phyloP scores from a whole-genome alignment of 92 coral and sea anemone genomes.

The Nematostella vectensis region DNA sequence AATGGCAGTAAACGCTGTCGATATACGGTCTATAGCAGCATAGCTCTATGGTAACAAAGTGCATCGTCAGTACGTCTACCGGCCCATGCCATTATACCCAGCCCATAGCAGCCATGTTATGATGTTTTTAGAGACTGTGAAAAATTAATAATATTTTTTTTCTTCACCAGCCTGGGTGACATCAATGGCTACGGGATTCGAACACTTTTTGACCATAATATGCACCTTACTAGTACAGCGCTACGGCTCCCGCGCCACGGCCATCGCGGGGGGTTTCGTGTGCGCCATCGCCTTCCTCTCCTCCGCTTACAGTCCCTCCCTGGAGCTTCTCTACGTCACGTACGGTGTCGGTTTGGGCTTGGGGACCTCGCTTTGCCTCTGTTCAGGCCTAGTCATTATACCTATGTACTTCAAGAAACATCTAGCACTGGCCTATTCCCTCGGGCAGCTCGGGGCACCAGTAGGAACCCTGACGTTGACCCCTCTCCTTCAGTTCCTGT shows the following conservation, averaged over 20 bases:
- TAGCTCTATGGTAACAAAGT: too few species aligned
- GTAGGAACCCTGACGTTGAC: slow-evolving; percentile 12
- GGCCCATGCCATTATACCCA: too few species aligned
- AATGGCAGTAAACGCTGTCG: too few species aligned
- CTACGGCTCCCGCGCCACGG: slow-evolving; percentile 8
- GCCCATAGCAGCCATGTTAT: too few species aligned
- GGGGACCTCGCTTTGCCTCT: slow-evolving; percentile 15
- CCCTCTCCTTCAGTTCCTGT: slow-evolving; percentile 3
- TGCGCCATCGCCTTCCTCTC: slow-evolving; percentile 11
- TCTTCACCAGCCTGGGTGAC: slow-evolving; percentile 37
- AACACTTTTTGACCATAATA: slow-evolving; percentile 5
- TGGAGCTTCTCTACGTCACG: slow-evolving; percentile 11
- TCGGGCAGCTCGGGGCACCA: slow-evolving; percentile 22
- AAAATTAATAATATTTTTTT: too few species aligned
- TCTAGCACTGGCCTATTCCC: slow-evolving; percentile 10
- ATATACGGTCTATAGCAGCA: too few species aligned
- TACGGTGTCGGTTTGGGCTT: slow-evolving; percentile 24
- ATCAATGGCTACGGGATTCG: slow-evolving; percentile 6
- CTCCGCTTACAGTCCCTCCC: slow-evolving; percentile 11
- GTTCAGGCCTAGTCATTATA: slow-evolving; percentile 9
- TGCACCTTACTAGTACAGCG: slow-evolving; percentile 15
- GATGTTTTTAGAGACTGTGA: too few species aligned
- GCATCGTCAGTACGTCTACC: too few species aligned
- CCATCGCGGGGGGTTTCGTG: slow-evolving; percentile 10
- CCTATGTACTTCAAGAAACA: slow-evolving; percentile 12